phyloP scores from a whole-genome alignment of 2,113 vertebrate species.

The Lagopus leucura region DNA sequence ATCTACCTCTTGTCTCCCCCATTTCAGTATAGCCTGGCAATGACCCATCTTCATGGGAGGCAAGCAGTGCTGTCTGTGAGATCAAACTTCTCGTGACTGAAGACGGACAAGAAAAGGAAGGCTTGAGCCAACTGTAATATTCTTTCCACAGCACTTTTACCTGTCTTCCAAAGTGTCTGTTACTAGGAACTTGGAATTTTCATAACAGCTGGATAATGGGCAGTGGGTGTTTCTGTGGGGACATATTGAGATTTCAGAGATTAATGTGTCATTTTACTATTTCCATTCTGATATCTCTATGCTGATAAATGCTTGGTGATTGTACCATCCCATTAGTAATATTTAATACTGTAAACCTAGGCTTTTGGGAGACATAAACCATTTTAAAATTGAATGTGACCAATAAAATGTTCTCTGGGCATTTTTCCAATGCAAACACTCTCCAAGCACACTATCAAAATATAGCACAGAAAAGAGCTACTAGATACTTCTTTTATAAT shows the following conservation, averaged over 20 bases:
- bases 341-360: slow-evolving; percentile 44
- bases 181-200: slow-evolving; percentile 40
- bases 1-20: not conserved
- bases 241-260: slow-evolving; percentile 15
- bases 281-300: slow-evolving; percentile 37
- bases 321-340: slow-evolving; percentile 47
- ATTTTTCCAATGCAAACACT: slow-evolving; percentile 34
- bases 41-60: not conserved
- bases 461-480: not conserved
- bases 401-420: slow-evolving; percentile 43
- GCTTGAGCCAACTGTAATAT: not conserved
- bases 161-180: not conserved
- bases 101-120: not conserved
- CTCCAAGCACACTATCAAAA: not conserved
- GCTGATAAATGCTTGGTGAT: slow-evolving; percentile 41
- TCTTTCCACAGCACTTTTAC: not conserved
- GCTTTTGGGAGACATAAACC: slow-evolving; percentile 20
- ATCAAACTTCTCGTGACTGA: not conserved
- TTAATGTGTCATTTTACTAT: slow-evolving; percentile 42
- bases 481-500: not conserved
- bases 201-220: slow-evolving; percentile 2
- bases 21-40: not conserved
- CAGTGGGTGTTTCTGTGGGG: not conserved
- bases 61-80: not conserved
- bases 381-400: slow-evolving; percentile 49